Conservation (phyloP, 2,888 invertebrate species). For the Hofmannophila pseudospretella region DNA sequence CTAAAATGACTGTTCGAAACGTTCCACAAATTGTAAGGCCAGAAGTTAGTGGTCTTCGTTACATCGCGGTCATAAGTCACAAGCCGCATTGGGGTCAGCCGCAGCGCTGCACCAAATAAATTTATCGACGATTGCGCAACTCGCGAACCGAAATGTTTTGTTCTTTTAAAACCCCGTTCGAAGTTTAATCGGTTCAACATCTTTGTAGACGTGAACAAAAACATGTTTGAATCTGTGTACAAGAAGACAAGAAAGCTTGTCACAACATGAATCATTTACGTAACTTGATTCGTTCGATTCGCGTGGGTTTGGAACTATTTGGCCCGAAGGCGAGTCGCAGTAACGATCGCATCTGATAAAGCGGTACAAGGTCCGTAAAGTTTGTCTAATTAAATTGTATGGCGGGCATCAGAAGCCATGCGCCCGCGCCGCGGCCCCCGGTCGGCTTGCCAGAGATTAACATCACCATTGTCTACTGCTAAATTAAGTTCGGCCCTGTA, state of each 20-base stretch:
- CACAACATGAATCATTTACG: slow-evolving; percentile 25
- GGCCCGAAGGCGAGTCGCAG: slow-evolving; percentile 36
- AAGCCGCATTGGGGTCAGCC: slow-evolving; percentile 43
- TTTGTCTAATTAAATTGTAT: slow-evolving; percentile 72
- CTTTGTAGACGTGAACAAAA: slow-evolving; percentile 35
- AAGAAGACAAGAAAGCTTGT: slow-evolving; percentile 28
- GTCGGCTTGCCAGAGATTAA: slow-evolving; percentile 46
- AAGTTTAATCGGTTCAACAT: slow-evolving; percentile 44
- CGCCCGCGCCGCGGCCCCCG: slow-evolving; percentile 22
- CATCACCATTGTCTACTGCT: slow-evolving; percentile 70
- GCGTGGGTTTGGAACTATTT: slow-evolving; percentile 38
- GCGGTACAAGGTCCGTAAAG: slow-evolving; percentile 59
- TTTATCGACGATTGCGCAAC: slow-evolving; percentile 50
- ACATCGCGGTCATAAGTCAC: slow-evolving; percentile 31
- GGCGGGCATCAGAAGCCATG: slow-evolving; percentile 46
- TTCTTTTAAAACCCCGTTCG: slow-evolving; percentile 54
- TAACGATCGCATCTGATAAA: slow-evolving; percentile 54
- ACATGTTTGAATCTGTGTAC: slow-evolving; percentile 29
- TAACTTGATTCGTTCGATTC: slow-evolving; percentile 24
- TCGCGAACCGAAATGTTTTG: slow-evolving; percentile 37
- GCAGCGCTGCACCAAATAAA: slow-evolving; percentile 45
- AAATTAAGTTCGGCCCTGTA: slow-evolving; percentile 59
- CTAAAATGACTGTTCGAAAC: too few relatives aligned
- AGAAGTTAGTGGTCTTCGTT: slow-evolving; percentile 4
- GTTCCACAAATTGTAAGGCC: too few relatives aligned